phyloP scores from a whole-genome alignment of 2,888 invertebrate genomes.

The Phengaris alcon region DNA sequence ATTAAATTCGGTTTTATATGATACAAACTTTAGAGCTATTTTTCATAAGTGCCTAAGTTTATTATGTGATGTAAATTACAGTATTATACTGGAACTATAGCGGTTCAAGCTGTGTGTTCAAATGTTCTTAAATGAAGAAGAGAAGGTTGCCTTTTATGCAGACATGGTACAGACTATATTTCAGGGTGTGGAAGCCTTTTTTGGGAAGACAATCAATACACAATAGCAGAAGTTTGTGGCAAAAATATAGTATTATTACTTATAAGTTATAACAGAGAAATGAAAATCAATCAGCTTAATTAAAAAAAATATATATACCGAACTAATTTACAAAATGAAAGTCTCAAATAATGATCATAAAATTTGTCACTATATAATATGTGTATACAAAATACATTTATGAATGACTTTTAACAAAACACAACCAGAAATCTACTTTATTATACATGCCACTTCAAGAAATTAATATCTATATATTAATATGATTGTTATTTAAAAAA shows the following conservation, averaged over 20 bases:
- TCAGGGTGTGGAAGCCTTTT: not conserved
- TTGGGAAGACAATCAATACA: not conserved
- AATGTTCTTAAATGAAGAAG: not conserved
- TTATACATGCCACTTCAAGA: not conserved
- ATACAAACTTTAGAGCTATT: not conserved
- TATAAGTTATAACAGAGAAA: no score
- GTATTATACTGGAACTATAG: no score
- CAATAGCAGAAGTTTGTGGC: not conserved
- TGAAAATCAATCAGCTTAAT: no score
- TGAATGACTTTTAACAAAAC: not conserved
- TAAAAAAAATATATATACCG: no score
- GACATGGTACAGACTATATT: not conserved
- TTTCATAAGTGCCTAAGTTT: no score
- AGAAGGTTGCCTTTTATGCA: not conserved
- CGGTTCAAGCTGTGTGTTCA: no score
- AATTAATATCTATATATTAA: not conserved
- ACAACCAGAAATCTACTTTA: not conserved
- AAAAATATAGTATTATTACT: no score
- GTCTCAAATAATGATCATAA: not conserved
- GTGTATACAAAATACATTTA: not conserved
- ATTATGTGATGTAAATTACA: no score
- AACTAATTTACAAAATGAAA: not conserved
- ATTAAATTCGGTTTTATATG: not conserved
- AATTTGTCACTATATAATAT: not conserved
- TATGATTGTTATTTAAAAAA: not conserved